A percentile compares a stretch with the other conserved stretches of the same genome.
phyloP scores from a whole-genome alignment of 2,888 invertebrate genomes.

The Apeira syringaria region DNA sequence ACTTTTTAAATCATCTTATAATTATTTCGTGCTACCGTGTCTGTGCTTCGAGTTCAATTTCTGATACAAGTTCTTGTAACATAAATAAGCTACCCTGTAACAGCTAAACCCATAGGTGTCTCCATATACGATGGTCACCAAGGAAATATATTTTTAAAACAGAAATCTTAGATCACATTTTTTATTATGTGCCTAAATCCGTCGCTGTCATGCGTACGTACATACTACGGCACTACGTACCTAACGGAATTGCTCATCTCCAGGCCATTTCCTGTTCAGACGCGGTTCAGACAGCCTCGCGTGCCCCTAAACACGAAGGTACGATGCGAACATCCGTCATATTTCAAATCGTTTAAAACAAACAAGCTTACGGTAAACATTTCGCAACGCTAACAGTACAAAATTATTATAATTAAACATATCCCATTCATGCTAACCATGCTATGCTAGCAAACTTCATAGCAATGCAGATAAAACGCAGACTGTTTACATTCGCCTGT shows the following conservation, averaged over 20 bases:
- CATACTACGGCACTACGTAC: too few species aligned
- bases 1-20: too few species aligned
- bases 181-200: too few species aligned
- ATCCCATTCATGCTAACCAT: constrained; percentile 34
- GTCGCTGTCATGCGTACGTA: too few species aligned
- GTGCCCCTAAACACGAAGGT: constrained; percentile 45
- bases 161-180: too few species aligned
- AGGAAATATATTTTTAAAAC: too few species aligned
- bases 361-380: constrained; percentile 13
- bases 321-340: constrained; percentile 23
- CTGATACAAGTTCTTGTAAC: too few species aligned
- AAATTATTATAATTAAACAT: background rate
- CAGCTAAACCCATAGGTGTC: too few species aligned
- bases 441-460: constrained; percentile 41
- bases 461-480: constrained; percentile 56
- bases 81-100: too few species aligned
- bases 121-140: too few species aligned
- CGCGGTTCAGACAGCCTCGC: constrained; percentile 62
- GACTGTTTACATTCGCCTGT: constrained; percentile 63
- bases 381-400: background rate
- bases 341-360: constrained; percentile 36
- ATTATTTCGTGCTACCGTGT: too few species aligned
- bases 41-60: too few species aligned
- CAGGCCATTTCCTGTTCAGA: constrained; percentile 72
- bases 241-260: constrained; percentile 66